phyloP scores from a whole-genome alignment of 2,113 vertebrate species.

The Benitochromis conjunctus region DNA sequence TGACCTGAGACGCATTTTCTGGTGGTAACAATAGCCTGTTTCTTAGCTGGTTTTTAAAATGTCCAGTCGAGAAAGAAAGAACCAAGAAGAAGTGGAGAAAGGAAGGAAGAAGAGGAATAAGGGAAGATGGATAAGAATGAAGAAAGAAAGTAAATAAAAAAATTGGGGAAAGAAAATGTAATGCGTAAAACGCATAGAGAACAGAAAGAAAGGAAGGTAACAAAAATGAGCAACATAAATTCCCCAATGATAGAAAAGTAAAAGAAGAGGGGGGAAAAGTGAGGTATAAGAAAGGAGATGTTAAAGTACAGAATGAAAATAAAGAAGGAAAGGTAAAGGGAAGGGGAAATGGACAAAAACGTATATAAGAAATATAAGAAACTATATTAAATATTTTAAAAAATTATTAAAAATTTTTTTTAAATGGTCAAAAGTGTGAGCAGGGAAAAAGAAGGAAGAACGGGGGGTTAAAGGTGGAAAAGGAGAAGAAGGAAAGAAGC shows the following conservation, averaged over 20 bases:
- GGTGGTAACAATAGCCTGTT: background rate
- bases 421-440: background rate
- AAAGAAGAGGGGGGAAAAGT: background rate
- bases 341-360: background rate
- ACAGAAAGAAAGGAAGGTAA: background rate
- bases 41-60: background rate
- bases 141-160: background rate
- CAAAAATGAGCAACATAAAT: background rate
- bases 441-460: background rate
- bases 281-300: background rate
- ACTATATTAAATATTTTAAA: background rate
- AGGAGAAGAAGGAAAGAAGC: background rate
- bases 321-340: background rate
- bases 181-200: background rate
- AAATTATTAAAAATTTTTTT: background rate
- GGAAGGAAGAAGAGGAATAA: background rate
- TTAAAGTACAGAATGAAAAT: background rate
- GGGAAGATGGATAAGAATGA: background rate
- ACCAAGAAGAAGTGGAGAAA: background rate
- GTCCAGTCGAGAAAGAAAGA: background rate
- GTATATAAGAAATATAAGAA: background rate
- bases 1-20: background rate
- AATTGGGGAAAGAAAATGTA: background rate
- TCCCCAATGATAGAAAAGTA: background rate
- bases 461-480: background rate